Percentiles rank a stretch among this genome's conserved stretches.
Evolutionary conservation across 1,140 invertebrate genomes (phyloP).

Genomic region (Wiebesia pumilae): DNA sequence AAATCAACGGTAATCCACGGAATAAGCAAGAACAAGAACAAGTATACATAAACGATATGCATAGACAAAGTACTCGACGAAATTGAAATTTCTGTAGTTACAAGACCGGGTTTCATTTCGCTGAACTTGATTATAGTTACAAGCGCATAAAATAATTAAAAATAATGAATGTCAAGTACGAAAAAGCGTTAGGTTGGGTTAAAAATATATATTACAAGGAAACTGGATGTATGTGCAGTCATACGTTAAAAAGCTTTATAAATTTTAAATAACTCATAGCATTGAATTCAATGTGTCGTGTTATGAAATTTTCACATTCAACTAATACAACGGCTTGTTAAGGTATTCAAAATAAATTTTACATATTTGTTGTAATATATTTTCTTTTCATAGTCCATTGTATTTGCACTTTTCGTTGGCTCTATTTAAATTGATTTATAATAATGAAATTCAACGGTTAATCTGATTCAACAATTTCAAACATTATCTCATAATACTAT

Average conservation of each 20-base stretch:
- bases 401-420: no score
- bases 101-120: neutral
- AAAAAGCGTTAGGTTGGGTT: neutral
- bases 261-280: neutral
- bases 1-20: constrained; percentile 10
- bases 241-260: neutral
- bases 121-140: neutral
- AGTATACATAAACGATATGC: constrained; percentile 24
- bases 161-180: neutral
- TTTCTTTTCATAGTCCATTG: no score
- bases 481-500: no score
- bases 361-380: neutral
- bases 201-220: neutral
- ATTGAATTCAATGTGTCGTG: neutral
- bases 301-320: neutral
- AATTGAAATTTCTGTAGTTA: constrained; percentile 23
- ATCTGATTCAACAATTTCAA: no score
- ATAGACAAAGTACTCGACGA: constrained; percentile 32
- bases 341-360: neutral
- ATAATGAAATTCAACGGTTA: no score
- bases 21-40: neutral
- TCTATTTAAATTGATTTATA: no score
- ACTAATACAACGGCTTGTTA: neutral
- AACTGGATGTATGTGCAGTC: neutral
- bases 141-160: neutral